Base-by-base conservation (phyloP, 2,888 invertebrate genomes). In the Norana najaformis region DNA sequence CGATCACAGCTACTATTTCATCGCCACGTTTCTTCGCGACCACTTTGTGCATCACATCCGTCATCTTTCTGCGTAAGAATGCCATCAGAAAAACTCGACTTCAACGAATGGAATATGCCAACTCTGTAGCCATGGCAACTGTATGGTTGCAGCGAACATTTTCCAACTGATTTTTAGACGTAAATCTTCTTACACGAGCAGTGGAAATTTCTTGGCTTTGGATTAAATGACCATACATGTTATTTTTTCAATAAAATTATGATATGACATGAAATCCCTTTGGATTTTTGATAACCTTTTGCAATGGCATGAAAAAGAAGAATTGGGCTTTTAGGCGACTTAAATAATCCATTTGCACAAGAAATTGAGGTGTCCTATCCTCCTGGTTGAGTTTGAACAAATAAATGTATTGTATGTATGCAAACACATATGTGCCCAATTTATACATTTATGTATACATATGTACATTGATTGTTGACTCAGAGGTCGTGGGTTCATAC, bases 1-100 rank as follows among this genome's bases (percentile, higher is more conserved):
- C 94, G 98, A 99, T 95, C 99, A 99, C 95, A 97, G 97, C 88
- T 99, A 99, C 94, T 99, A 96, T 94, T 98, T 98, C 94, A 97
- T 99, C 92, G 96, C 98, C 0, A 96, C 97, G 0, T 99, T 97
- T 95, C 97, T 99, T 90, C 97, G 96, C 85, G 98, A 99, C 94
- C 99, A 99, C 94, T 96, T 99, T 91, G 96, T 96, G 90, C 98
- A 98, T 95, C 99, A 99, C 95, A 96, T 97, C 6, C 97, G 97
- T 94, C 96, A 96, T 94, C 96, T 98, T 35, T 92, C 92, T 37
- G 91, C 90, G 11, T 92, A 89, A 36, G 20, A 37, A 69, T 69
- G n/a, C 69, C n/a, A 69, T n/a, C 8, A n/a, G n/a, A n/a, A 30
- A n/a, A 69, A 16, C 5, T 11, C 69, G n/a, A 69, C 16, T 30